Percentiles rank a stretch among this genome's conserved stretches.
Conservation (phyloP, 2,888 invertebrate genomes). For the Conistra vaccinii region DNA sequence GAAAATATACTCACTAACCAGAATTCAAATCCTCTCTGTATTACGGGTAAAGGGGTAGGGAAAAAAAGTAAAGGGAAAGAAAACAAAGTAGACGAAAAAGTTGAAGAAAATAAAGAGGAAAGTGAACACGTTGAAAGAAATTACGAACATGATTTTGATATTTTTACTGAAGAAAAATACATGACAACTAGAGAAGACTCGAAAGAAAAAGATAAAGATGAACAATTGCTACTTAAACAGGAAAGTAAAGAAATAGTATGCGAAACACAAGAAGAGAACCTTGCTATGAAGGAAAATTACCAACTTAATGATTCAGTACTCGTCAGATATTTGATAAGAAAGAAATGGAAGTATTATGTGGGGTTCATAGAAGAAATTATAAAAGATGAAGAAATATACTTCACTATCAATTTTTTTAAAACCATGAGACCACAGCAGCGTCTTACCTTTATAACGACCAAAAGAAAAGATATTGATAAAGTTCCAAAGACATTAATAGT, state of each 20-base stretch:
- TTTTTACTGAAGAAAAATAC: neutral
- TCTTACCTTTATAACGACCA: too few species aligned
- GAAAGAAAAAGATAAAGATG: neutral
- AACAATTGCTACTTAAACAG: neutral
- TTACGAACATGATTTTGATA: neutral
- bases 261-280: neutral
- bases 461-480: too few species aligned
- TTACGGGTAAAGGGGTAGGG: neutral
- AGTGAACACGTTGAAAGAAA: neutral
- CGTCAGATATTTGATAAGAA: neutral
- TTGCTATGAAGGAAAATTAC: conserved; percentile 1
- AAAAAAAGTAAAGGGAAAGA: neutral
- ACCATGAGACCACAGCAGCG: too few species aligned
- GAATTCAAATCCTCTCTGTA: neutral
- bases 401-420: too few species aligned
- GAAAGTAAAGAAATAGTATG: neutral
- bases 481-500: too few species aligned
- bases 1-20: neutral
- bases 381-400: too few species aligned
- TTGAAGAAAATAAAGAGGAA: neutral
- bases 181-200: neutral
- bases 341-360: too few species aligned
- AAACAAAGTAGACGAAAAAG: neutral
- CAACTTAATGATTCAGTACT: neutral
- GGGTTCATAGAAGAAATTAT: too few species aligned